Evolutionary conservation across 2,113 vertebrate genomes (phyloP).

Genomic region (Zingel zingel): DNA sequence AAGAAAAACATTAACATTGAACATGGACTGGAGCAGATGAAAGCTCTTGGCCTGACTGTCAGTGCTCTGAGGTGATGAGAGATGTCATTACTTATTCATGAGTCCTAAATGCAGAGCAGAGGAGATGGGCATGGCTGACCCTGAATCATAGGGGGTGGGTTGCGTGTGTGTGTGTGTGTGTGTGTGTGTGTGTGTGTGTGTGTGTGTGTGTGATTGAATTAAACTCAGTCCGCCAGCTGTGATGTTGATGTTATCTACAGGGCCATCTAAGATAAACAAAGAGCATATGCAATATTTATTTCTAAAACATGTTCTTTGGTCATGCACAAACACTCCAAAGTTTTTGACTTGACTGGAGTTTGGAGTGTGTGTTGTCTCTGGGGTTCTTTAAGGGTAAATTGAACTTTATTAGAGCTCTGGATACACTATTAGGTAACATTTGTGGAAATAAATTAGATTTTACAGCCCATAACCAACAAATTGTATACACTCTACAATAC

Average conservation of each 20-base stretch:
- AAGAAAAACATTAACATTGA: slow-evolving; percentile 84
- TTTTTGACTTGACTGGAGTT: too few species aligned
- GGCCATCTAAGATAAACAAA: slow-evolving; percentile 51
- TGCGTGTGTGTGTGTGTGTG: slow-evolving; percentile 29
- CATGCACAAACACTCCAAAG: not conserved
- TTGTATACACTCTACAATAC: not conserved
- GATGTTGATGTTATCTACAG: slow-evolving; percentile 57
- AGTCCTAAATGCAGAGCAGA: slow-evolving; percentile 81
- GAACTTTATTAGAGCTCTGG: slow-evolving; percentile 5
- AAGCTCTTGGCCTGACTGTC: slow-evolving; percentile 82
- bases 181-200: slow-evolving; percentile 34
- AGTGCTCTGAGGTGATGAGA: slow-evolving; percentile 78
- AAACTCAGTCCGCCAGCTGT: slow-evolving; percentile 54
- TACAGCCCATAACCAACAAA: not conserved
- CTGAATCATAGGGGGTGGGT: slow-evolving; percentile 69
- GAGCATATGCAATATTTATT: slow-evolving; percentile 22
- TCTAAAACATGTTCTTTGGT: slow-evolving; percentile 26
- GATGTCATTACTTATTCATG: slow-evolving; percentile 84
- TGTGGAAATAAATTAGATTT: not conserved
- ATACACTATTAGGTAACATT: not conserved
- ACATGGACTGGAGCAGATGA: slow-evolving; percentile 81
- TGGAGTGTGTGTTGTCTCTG: not conserved
- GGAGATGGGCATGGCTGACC: slow-evolving; percentile 80
- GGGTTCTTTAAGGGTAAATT: not conserved
- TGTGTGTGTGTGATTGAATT: slow-evolving; percentile 56